These are phyloP conservation scores for Crematogaster levior DNA, from an alignment of 2,888 invertebrate genomes.

Conservation along the genomic window DNA sequence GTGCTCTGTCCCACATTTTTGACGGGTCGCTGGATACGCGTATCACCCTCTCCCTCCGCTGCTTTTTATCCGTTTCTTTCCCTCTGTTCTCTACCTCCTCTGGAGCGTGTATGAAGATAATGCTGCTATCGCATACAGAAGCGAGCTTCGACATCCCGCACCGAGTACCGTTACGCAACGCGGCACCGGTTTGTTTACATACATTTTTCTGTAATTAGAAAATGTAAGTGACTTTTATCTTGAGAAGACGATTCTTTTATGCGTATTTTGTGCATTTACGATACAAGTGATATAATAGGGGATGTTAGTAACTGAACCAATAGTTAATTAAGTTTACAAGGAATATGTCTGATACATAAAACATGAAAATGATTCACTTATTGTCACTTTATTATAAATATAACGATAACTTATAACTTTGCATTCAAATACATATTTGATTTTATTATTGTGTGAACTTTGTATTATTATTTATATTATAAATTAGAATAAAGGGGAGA, in stretches of 20 bases:
- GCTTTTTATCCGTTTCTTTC: constrained; percentile 43
- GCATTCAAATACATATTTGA: constrained; percentile 1
- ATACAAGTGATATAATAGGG: not conserved
- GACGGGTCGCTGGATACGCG: constrained; percentile 71
- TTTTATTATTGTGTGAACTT: not conserved
- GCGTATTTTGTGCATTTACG: not conserved
- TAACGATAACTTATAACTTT: not conserved
- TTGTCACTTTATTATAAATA: not conserved
- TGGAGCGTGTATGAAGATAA: constrained; percentile 53
- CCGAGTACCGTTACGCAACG: constrained; percentile 25
- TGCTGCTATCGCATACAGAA: constrained; percentile 40
- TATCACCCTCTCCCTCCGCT: constrained; percentile 21
- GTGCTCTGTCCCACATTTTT: constrained; percentile 75
- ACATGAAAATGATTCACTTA: not conserved
- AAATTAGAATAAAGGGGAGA: not conserved
- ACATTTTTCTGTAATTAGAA: constrained; percentile 31
- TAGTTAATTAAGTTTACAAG: constrained; percentile 16
- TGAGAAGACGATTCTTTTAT: not conserved
- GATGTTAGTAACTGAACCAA: not conserved
- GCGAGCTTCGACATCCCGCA: constrained; percentile 41
- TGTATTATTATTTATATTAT: too few relatives aligned
- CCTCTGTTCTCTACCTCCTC: constrained; percentile 44
- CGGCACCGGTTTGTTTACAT: constrained; percentile 28
- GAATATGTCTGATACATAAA: not conserved
- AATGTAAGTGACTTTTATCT: constrained; percentile 26